These are phyloP conservation scores for Bungarus multicinctus DNA, from an alignment of 2,113 vertebrate genomes.

Conservation along the genomic window DNA sequence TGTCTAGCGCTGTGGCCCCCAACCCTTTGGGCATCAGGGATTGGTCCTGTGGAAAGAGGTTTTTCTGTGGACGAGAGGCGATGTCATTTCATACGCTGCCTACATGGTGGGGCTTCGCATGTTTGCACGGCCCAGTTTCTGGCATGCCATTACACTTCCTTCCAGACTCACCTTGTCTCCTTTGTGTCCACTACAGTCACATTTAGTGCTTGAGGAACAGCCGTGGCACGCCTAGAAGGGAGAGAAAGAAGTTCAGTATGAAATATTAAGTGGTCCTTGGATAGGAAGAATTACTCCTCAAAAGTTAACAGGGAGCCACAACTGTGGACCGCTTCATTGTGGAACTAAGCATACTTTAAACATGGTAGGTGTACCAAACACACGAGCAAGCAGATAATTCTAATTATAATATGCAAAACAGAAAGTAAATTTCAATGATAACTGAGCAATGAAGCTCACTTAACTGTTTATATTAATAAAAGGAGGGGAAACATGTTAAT, in stretches of 20 bases:
- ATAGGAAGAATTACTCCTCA: background rate
- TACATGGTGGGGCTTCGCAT: background rate
- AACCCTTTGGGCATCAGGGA: background rate
- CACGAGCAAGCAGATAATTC: background rate
- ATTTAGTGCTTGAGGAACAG: slow-evolving; percentile 80
- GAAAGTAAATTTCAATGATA: background rate
- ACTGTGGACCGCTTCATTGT: background rate
- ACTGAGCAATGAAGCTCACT: background rate
- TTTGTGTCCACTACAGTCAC: slow-evolving; percentile 91
- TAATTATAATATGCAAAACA: background rate
- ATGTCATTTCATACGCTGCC: background rate
- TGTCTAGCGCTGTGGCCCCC: background rate
- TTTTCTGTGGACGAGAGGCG: background rate
- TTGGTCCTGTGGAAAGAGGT: background rate
- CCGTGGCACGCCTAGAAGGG: slow-evolving; percentile 83
- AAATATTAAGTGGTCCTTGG: background rate
- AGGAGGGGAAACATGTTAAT: background rate
- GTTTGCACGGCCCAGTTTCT: background rate
- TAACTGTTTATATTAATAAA: background rate
- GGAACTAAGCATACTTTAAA: background rate
- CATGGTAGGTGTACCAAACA: background rate
- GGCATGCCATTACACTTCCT: background rate
- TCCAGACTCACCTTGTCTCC: slow-evolving; percentile 82
- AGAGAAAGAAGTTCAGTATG: background rate
- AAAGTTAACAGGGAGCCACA: background rate